Conservation (phyloP, 2,888 invertebrate species). For the Cerastis rubricosa region DNA sequence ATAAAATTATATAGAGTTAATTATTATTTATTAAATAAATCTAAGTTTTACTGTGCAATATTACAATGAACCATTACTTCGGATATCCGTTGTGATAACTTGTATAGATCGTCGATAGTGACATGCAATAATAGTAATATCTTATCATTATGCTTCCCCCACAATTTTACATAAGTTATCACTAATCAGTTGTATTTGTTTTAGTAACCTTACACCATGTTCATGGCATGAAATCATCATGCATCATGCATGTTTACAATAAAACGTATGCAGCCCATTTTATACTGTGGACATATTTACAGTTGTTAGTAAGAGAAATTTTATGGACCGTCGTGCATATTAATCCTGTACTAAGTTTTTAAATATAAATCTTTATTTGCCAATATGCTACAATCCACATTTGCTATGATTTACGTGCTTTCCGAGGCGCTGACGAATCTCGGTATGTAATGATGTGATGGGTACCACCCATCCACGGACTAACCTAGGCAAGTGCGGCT, state of each 20-base stretch:
- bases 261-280: not conserved
- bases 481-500: no score
- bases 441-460: no score
- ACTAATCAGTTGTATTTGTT: slow-evolving; percentile 3
- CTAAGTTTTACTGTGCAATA: slow-evolving; percentile 20
- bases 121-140: slow-evolving; percentile 36
- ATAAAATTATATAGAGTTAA: not conserved
- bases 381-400: not conserved
- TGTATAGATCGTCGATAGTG: slow-evolving; percentile 27
- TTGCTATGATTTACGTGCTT: not conserved
- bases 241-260: slow-evolving; percentile 43
- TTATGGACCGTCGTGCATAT: not conserved
- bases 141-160: slow-evolving; percentile 11
- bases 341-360: not conserved
- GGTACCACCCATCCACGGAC: no score
- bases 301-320: slow-evolving; percentile 20
- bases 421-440: no score
- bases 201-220: slow-evolving; percentile 40
- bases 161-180: not conserved
- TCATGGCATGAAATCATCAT: slow-evolving; percentile 15
- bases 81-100: slow-evolving; percentile 55
- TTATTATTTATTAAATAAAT: not conserved
- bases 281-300: slow-evolving; percentile 18
- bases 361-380: not conserved
- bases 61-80: slow-evolving; percentile 26